Evolutionary conservation across 2,888 invertebrate species (phyloP).

Genomic region (Halictus ligatus): DNA sequence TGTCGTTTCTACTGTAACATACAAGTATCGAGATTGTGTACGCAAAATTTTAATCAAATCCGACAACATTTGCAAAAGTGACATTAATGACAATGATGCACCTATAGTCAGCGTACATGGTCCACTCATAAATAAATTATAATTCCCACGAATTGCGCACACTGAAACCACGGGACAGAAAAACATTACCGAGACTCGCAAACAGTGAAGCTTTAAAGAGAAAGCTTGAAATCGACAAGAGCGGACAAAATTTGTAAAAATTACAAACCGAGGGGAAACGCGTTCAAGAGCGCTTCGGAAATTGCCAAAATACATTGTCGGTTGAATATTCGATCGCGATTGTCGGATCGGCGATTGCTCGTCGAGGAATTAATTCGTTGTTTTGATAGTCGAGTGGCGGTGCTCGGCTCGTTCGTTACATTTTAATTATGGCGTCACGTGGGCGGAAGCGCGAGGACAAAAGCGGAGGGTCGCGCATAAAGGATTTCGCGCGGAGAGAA

Average conservation of each 20-base stretch:
- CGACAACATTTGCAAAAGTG: no score
- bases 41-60: no score
- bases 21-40: no score
- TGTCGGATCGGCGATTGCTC: background rate
- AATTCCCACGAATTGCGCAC: background rate
- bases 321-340: background rate
- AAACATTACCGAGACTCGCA: background rate
- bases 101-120: no score
- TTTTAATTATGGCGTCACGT: constrained; percentile 1
- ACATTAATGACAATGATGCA: no score
- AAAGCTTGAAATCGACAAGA: background rate
- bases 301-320: background rate
- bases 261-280: background rate
- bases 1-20: no score
- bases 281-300: background rate
- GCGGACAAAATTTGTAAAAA: background rate
- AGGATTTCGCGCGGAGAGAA: background rate
- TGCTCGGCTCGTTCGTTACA: background rate
- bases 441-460: background rate
- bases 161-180: background rate
- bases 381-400: background rate
- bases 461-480: background rate
- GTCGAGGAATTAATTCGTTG: background rate
- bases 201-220: background rate
- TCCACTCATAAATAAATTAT: background rate